Evolutionary conservation across 2,113 vertebrate genomes (phyloP).

Genomic region (Xenopus borealis): DNA sequence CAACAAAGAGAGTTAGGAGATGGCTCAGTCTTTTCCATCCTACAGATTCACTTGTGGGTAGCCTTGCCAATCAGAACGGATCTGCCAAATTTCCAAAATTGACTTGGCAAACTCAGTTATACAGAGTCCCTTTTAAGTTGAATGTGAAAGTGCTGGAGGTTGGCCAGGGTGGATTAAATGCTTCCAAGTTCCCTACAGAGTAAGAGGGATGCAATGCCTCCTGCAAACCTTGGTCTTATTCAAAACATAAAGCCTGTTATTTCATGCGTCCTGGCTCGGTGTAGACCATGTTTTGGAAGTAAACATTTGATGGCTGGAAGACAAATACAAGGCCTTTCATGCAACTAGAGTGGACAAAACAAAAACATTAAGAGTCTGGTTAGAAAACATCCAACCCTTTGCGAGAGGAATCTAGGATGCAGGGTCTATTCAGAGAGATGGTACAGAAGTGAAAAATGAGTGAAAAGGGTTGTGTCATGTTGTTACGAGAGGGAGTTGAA

Average conservation of each 20-base stretch:
- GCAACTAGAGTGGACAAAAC: neutral
- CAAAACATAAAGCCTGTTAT: neutral
- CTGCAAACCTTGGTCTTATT: neutral
- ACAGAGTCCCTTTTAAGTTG: constrained; percentile 1
- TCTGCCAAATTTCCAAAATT: constrained; percentile 5
- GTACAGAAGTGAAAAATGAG: too few relatives aligned
- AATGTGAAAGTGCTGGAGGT: neutral
- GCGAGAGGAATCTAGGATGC: neutral
- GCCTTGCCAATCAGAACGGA: neutral
- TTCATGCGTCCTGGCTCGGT: neutral
- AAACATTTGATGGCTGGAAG: neutral
- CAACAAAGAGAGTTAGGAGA: neutral
- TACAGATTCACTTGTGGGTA: neutral
- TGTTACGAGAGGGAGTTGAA: too few relatives aligned
- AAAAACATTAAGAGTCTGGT: neutral
- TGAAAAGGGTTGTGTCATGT: too few relatives aligned
- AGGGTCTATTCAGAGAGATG: too few relatives aligned
- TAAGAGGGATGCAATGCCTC: neutral
- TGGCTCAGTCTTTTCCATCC: neutral
- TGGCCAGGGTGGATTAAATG: neutral
- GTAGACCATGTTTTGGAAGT: neutral
- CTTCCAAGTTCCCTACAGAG: constrained; percentile 3
- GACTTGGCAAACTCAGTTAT: neutral
- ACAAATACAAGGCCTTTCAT: neutral
- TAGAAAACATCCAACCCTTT: neutral